Percentiles rank a stretch among this genome's conserved stretches.
Conservation (phyloP, 2,888 invertebrate genomes). For the Limnephilus lunatus region DNA sequence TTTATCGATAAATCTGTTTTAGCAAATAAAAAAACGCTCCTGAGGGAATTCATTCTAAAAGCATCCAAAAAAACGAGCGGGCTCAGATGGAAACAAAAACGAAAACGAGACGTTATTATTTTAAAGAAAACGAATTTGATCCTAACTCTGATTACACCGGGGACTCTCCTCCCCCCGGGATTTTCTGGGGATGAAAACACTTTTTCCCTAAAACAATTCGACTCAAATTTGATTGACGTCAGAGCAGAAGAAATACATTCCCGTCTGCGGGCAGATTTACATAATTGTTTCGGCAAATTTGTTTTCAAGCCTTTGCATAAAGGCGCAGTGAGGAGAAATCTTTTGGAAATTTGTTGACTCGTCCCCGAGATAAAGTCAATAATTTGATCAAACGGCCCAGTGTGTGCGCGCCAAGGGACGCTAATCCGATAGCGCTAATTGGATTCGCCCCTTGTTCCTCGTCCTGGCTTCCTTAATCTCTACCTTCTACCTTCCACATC, state of each 20-base stretch:
- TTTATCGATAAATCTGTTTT: neutral
- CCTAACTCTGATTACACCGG: slow-evolving; percentile 22
- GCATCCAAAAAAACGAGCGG: neutral
- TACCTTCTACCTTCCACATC: neutral
- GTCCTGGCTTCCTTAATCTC: neutral
- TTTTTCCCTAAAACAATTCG: slow-evolving; percentile 43
- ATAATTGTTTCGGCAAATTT: slow-evolving; percentile 54
- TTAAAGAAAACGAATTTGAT: neutral
- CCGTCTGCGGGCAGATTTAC: slow-evolving; percentile 46
- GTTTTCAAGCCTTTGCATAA: slow-evolving; percentile 44
- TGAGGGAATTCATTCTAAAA: neutral
- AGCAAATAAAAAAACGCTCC: neutral
- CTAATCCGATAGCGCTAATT: slow-evolving; percentile 7
- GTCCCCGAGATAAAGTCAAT: slow-evolving; percentile 21
- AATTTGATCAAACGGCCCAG: slow-evolving; percentile 34
- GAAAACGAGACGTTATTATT: neutral
- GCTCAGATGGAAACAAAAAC: neutral
- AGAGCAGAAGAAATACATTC: slow-evolving; percentile 25
- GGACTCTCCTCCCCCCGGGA: neutral
- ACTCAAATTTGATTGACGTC: slow-evolving; percentile 57
- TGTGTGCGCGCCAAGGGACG: slow-evolving; percentile 12
- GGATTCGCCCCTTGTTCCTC: slow-evolving; percentile 12
- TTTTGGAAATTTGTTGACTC: slow-evolving; percentile 24
- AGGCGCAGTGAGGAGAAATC: slow-evolving; percentile 30
- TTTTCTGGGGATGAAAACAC: neutral